A percentile compares a stretch with the other conserved stretches of the same genome.
These are phyloP conservation scores for Neuroscelio doddi DNA, from an alignment of 2,888 invertebrate species.

Conservation along the genomic window DNA sequence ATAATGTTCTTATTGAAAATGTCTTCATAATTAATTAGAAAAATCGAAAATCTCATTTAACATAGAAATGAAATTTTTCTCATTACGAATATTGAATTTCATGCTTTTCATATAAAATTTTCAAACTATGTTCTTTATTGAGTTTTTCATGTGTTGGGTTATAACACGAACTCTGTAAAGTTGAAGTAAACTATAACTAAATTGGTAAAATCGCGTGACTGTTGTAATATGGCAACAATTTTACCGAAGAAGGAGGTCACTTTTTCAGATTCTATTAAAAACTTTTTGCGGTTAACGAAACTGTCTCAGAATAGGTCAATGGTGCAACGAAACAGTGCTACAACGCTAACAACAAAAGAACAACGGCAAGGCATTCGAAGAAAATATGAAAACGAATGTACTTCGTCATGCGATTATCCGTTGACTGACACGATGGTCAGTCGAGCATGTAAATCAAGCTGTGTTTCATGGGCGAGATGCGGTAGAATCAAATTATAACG, in stretches of 20 bases:
- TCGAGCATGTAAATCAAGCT: slow-evolving; percentile 20
- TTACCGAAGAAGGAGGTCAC: slow-evolving; percentile 34
- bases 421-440: slow-evolving; percentile 5
- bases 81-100: too few relatives aligned
- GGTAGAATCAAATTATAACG: slow-evolving; percentile 37
- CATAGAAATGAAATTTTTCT: too few relatives aligned
- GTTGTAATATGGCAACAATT: slow-evolving; percentile 41
- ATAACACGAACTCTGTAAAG: slow-evolving; percentile 28
- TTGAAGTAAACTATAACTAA: slow-evolving; percentile 35
- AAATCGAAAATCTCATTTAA: too few relatives aligned
- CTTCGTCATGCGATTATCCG: slow-evolving; percentile 14
- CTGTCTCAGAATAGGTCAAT: slow-evolving; percentile 1
- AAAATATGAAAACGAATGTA: slow-evolving; percentile 5
- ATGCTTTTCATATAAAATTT: too few relatives aligned
- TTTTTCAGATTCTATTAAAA: slow-evolving; percentile 41
- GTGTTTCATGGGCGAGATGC: slow-evolving; percentile 37
- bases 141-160: slow-evolving; percentile 11
- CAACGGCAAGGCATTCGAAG: slow-evolving; percentile 13
- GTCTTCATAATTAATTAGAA: too few relatives aligned
- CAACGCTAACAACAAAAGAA: neutral
- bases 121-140: too few relatives aligned
- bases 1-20: too few relatives aligned
- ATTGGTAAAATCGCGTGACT: slow-evolving; percentile 43
- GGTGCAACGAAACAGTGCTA: slow-evolving; percentile 9
- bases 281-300: slow-evolving; percentile 26